Conservation (phyloP, 2,797 vertebrate genomes). For the Dallia pectoralis region DNA sequence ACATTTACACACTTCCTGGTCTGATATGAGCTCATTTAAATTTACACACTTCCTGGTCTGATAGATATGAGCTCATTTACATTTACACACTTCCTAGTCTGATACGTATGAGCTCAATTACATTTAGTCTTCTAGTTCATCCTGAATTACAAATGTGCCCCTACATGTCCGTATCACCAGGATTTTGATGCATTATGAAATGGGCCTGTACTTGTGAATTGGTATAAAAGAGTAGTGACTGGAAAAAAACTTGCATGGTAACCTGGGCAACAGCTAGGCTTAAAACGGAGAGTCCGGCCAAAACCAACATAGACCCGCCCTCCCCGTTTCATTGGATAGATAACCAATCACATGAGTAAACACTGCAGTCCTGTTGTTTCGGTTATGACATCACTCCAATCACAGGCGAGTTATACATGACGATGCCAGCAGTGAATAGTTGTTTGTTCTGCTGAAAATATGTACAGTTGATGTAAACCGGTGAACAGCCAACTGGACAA, state of each 20-base stretch:
- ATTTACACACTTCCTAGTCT: too few relatives aligned
- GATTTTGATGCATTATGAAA: too few relatives aligned
- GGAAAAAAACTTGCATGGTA: background rate
- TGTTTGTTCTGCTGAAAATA: constrained; percentile 33
- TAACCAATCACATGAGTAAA: background rate
- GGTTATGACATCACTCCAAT: constrained; percentile 41
- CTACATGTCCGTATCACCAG: too few relatives aligned
- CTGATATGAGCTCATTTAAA: too few relatives aligned
- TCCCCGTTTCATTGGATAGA: constrained; percentile 49
- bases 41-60: too few relatives aligned
- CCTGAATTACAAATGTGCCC: too few relatives aligned
- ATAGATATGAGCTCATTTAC: too few relatives aligned
- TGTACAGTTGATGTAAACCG: constrained; percentile 46
- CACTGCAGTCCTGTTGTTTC: background rate
- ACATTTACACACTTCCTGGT: too few relatives aligned
- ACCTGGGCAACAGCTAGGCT: background rate
- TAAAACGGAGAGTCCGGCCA: constrained; percentile 16
- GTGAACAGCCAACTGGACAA: constrained; percentile 64
- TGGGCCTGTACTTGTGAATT: background rate
- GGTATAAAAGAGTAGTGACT: background rate
- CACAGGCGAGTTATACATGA: constrained; percentile 15
- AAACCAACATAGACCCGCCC: constrained; percentile 23
- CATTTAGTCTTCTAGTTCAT: too few relatives aligned
- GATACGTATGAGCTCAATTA: too few relatives aligned
- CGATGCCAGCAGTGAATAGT: constrained; percentile 37